Percentiles rank a stretch among this genome's conserved stretches.
These are phyloP conservation scores for Nycteola revayana DNA, from an alignment of 2,888 invertebrate genomes.

Conservation along the genomic window DNA sequence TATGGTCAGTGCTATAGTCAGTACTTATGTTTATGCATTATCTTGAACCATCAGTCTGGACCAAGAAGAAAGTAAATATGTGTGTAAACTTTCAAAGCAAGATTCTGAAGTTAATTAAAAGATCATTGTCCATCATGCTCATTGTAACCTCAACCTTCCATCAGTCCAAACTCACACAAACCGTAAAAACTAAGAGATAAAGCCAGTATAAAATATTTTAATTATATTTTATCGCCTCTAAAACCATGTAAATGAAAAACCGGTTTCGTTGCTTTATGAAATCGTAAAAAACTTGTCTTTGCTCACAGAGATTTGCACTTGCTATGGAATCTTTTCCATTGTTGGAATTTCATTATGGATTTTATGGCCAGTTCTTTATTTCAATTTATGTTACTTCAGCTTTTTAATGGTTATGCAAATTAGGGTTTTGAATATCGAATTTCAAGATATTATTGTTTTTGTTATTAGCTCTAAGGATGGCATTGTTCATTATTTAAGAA, in stretches of 20 bases:
- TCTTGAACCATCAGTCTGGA: too few relatives aligned
- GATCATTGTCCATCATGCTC: conserved; percentile 12
- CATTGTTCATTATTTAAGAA: too few relatives aligned
- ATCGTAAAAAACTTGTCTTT: conserved; percentile 80
- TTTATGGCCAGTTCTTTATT: conserved; percentile 41
- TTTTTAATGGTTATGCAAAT: conserved; percentile 29
- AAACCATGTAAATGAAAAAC: conserved; percentile 81
- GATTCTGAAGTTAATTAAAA: too few relatives aligned
- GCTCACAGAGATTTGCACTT: conserved; percentile 53
- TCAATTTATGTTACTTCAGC: conserved; percentile 33
- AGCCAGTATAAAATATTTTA: conserved; percentile 78
- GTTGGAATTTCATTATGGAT: conserved; percentile 65
- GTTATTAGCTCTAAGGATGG: too few relatives aligned
- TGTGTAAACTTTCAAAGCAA: too few relatives aligned
- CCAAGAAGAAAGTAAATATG: too few relatives aligned
- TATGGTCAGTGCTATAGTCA: too few relatives aligned
- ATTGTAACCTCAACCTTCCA: conserved; percentile 42
- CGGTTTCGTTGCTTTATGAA: conserved; percentile 74
- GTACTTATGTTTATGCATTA: too few relatives aligned
- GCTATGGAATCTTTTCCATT: conserved; percentile 65
- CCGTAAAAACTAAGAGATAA: conserved; percentile 72
- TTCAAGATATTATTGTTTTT: too few relatives aligned
- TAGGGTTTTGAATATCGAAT: too few relatives aligned
- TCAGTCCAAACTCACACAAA: conserved; percentile 58
- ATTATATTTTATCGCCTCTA: conserved; percentile 81